Evolutionary conservation across 2,113 vertebrate species (phyloP).

Genomic region (Perccottus glenii): DNA sequence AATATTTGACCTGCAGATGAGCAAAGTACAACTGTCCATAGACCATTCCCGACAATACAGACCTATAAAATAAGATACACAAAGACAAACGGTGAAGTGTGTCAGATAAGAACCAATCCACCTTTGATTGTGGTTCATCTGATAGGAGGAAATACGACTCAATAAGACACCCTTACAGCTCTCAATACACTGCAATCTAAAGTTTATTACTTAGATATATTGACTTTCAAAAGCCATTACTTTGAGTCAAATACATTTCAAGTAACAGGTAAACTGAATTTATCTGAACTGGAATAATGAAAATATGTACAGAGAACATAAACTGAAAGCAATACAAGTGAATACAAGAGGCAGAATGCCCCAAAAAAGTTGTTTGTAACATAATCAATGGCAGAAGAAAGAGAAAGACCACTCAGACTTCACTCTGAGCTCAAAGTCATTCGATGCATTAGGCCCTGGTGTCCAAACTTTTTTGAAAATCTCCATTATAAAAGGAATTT

Average conservation of each 20-base stretch:
- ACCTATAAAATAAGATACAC: conserved; percentile 6
- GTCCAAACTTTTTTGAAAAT: no score
- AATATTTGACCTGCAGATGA: background rate
- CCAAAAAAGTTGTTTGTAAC: no score
- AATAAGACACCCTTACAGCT: background rate
- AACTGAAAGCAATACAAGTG: no score
- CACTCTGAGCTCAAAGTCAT: no score
- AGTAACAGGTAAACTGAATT: background rate
- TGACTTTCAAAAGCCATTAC: background rate
- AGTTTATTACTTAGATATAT: background rate
- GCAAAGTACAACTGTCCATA: background rate
- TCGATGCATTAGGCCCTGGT: no score
- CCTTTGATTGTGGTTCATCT: background rate
- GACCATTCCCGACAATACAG: conserved; percentile 5
- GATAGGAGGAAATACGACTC: background rate
- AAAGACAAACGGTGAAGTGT: conserved; percentile 13
- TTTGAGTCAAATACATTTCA: background rate
- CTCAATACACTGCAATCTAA: background rate
- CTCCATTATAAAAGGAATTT: no score
- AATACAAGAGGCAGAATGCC: no score
- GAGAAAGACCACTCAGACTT: no score
- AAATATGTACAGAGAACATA: no score
- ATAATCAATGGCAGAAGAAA: no score
- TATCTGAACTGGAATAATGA: no score
- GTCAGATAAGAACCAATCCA: background rate